Evolutionary conservation across 2,888 invertebrate genomes (phyloP), one percentile per base, ranked within the genome.

Genomic region (Parapristionchus giblindavisi): DNA sequence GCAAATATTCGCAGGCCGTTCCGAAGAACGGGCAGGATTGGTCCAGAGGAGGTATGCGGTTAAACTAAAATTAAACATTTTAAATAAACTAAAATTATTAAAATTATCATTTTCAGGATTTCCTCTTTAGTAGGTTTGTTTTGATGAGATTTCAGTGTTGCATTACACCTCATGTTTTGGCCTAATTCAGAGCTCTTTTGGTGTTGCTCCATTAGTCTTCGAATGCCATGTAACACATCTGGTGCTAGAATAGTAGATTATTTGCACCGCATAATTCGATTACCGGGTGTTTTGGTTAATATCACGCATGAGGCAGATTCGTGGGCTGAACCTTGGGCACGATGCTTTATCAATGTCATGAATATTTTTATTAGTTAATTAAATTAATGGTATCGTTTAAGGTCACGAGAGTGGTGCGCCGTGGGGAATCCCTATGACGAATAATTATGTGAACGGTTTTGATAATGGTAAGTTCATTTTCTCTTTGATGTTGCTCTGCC

Each of bases 1-100:
- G 79, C 6, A 79, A 79, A 74, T 80, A 43, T 60, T 27, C 72
- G 6, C 72, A 60, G 21, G 48, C 6, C 34, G 48, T 43, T 11
- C 72, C 32, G 21, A 48, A 32, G 4, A 72, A 72, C 38, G 72
- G 72, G 3, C 60, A 72, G n/a, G 60, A 58, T 43, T 72, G 72
- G 72, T 14, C 40, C 5, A 21, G 72, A 40, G 72, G 72, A 72
- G 72, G 72, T 72, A 11, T 58, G 27, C 27, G 14, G 21, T 8
- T 14, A 24, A 66, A 43, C 2, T 38, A 2, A 2, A 40, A 24
- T 32, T 24, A 17, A 6, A 27, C n/a, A 61, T 63, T 40, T 24
- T 1, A n/a, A 40, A 27, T 40, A n/a, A 40, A 27, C 27, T 40
- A 43, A 43, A 43, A 43, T 43, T 17, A 8, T 43, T 43, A 14